Percentiles rank a stretch among this genome's conserved stretches.
phyloP scores from a whole-genome alignment of 2,797 vertebrate species.

The Orestias chungarensis region DNA sequence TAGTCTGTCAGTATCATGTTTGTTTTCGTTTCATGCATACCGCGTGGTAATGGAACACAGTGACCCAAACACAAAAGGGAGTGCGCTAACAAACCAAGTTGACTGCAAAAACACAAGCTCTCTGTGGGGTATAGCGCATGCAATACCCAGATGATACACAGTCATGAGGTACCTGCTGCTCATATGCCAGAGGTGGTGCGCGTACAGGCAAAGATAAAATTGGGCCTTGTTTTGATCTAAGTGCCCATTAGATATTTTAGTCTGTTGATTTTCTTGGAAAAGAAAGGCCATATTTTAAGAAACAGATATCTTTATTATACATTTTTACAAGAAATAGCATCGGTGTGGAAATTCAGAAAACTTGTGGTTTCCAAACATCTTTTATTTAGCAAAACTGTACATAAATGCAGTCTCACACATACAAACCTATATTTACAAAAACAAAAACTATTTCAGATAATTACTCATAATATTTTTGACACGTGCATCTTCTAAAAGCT shows the following conservation, averaged over 20 bases:
- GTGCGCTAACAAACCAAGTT: slow-evolving; percentile 62
- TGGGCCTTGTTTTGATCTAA: slow-evolving; percentile 7
- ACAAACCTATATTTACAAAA: neutral
- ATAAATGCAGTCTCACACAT: neutral
- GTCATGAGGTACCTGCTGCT: slow-evolving; percentile 13
- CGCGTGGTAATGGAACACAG: slow-evolving; percentile 64
- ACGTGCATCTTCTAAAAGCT: neutral
- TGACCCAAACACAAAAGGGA: slow-evolving; percentile 61
- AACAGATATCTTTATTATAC: neutral
- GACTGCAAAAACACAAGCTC: slow-evolving; percentile 32
- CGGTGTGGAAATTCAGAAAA: neutral
- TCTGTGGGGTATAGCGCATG: slow-evolving; percentile 26
- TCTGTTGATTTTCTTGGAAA: slow-evolving; percentile 7
- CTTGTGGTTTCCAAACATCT: neutral
- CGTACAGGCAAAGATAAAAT: slow-evolving; percentile 37
- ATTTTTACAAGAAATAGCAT: neutral
- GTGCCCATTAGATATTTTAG: slow-evolving; percentile 20
- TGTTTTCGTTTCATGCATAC: slow-evolving; percentile 62
- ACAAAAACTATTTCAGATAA: neutral
- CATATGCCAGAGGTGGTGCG: slow-evolving; percentile 14
- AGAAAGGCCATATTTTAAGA: slow-evolving; percentile 5
- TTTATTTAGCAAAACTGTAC: neutral
- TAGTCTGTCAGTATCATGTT: slow-evolving; percentile 52
- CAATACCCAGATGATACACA: slow-evolving; percentile 31
- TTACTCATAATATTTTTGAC: neutral